phyloP scores from a whole-genome alignment of 2,888 invertebrate genomes.

The Microdon myrmicae region DNA sequence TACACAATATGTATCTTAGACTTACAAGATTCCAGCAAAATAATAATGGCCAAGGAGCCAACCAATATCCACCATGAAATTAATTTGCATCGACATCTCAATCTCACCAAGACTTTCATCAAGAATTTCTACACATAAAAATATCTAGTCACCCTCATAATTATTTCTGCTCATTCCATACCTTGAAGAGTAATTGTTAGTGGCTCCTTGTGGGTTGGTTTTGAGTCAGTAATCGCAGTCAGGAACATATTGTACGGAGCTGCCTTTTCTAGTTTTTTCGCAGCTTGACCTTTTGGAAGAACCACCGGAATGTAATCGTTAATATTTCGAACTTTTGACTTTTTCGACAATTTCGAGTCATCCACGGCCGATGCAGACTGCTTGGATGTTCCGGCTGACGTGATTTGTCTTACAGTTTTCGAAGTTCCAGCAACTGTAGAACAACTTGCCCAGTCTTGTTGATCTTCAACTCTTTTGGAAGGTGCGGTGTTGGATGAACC shows the following conservation, averaged over 20 bases:
- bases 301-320: slow-evolving; percentile 70
- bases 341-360: slow-evolving; percentile 60
- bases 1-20: slow-evolving; percentile 12
- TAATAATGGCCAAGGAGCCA: slow-evolving; percentile 90
- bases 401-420: neutral
- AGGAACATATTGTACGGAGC: slow-evolving; percentile 82
- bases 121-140: slow-evolving; percentile 73
- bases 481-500: slow-evolving; percentile 25
- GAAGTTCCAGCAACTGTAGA: slow-evolving; percentile 39
- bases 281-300: slow-evolving; percentile 72
- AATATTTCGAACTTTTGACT: slow-evolving; percentile 62
- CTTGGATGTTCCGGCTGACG: too few species aligned
- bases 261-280: slow-evolving; percentile 73
- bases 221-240: slow-evolving; percentile 75
- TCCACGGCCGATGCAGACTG: slow-evolving; percentile 28
- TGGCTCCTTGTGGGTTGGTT: slow-evolving; percentile 73
- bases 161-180: slow-evolving; percentile 56
- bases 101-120: slow-evolving; percentile 81
- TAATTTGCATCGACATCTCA: slow-evolving; percentile 83
- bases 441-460: slow-evolving; percentile 11
- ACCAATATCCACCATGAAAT: slow-evolving; percentile 90
- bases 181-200: slow-evolving; percentile 78
- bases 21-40: slow-evolving; percentile 77
- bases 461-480: slow-evolving; percentile 1
- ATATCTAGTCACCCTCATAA: neutral